These are phyloP conservation scores for Camponotus fellah DNA, from an alignment of 2,888 invertebrate species.

Conservation along the genomic window DNA sequence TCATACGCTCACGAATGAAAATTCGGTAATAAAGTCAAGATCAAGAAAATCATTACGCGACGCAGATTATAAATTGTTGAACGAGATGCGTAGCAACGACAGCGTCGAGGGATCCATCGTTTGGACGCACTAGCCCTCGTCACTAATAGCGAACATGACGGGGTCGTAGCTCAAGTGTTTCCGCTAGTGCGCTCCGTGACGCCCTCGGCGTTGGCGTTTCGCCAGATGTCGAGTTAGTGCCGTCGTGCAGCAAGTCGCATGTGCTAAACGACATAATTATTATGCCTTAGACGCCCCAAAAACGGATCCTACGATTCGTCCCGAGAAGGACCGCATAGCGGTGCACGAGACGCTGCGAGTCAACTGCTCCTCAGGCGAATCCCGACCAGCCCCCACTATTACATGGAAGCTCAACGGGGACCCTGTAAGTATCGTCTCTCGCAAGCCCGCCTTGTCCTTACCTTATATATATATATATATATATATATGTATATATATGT, in stretches of 20 bases:
- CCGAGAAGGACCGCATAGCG: constrained; percentile 81
- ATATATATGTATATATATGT: no score
- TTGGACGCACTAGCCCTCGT: constrained; percentile 38
- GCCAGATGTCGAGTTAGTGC: constrained; percentile 78
- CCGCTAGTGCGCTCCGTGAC: constrained; percentile 39
- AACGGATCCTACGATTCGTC: constrained; percentile 82
- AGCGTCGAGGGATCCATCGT: constrained; percentile 22
- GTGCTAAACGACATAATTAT: constrained; percentile 78
- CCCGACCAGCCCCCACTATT: constrained; percentile 83
- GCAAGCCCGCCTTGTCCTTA: constrained; percentile 8
- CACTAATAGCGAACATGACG: constrained; percentile 16
- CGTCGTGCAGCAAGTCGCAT: constrained; percentile 64
- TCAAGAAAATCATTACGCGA: background rate
- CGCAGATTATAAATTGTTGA: constrained; percentile 46
- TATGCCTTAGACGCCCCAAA: constrained; percentile 83
- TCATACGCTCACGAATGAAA: no score
- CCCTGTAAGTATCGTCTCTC: constrained; percentile 80
- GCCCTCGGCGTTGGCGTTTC: constrained; percentile 68
- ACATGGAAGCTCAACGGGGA: constrained; percentile 84
- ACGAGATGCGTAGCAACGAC: constrained; percentile 18
- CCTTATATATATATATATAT: background rate
- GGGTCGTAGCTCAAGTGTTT: constrained; percentile 58
- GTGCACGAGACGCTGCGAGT: constrained; percentile 82
- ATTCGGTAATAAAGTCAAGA: background rate
- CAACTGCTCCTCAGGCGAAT: constrained; percentile 84